phyloP scores from a whole-genome alignment of 2,797 vertebrate genomes.

The Chelmon rostratus region DNA sequence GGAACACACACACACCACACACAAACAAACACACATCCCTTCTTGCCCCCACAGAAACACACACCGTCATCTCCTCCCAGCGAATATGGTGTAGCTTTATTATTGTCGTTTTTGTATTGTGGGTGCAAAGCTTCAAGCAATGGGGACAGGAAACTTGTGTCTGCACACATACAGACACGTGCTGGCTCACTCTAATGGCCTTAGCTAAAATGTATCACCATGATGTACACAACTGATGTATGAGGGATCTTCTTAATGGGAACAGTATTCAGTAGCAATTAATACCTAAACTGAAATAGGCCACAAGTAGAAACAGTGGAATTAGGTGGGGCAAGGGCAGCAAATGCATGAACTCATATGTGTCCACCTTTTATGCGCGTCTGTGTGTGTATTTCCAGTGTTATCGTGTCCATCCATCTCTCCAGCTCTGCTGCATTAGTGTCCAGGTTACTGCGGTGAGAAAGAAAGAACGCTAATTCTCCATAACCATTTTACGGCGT shows the following conservation, averaged over 20 bases:
- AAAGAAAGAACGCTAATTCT: constrained; percentile 79
- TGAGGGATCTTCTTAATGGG: constrained; percentile 73
- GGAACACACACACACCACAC: constrained; percentile 37
- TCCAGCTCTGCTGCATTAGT: constrained; percentile 59
- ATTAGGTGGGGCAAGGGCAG: constrained; percentile 29
- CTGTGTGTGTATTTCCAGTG: constrained; percentile 40
- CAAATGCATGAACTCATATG: constrained; percentile 47
- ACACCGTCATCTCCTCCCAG: constrained; percentile 35
- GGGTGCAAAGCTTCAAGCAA: constrained; percentile 52
- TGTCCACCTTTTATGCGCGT: constrained; percentile 42
- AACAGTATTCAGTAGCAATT: constrained; percentile 78
- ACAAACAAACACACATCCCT: not conserved
- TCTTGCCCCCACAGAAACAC: constrained; percentile 7
- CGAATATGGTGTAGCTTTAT: constrained; percentile 44
- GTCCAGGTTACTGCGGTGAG: constrained; percentile 59
- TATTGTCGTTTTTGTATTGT: constrained; percentile 51
- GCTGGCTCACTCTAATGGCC: constrained; percentile 55
- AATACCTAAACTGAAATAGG: constrained; percentile 73
- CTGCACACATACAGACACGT: constrained; percentile 25
- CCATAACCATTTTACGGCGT: constrained; percentile 84
- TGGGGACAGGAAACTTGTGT: constrained; percentile 26
- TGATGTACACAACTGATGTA: constrained; percentile 67
- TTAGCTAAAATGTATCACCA: constrained; percentile 68
- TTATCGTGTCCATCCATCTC: constrained; percentile 54
- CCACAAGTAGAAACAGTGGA: constrained; percentile 49